Base-by-base conservation (phyloP, 2,113 vertebrate species). In the Oenanthe oenanthe region DNA sequence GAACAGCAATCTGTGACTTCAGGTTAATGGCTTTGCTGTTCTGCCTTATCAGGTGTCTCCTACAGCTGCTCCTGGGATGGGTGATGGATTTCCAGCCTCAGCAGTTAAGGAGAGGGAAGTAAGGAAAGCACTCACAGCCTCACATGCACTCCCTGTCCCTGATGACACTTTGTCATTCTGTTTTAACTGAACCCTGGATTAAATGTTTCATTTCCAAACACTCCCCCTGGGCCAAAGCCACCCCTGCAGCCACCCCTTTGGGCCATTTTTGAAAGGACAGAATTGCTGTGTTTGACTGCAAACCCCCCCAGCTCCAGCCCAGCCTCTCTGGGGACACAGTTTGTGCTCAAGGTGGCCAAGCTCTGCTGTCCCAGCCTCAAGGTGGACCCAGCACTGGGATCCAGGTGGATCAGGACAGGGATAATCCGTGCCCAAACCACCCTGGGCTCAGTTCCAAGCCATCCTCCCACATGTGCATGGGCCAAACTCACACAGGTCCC, bases 141-240 rank as follows among this genome's bases (percentile, higher is more conserved):
- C 19, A 42, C 19, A 4, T 1, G 5, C 26, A 34, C 13, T 32
- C 40, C 24, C 57, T 21, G 47, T 53, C 45, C 38, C 63, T 38
- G 26, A 42, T 28, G 32, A 45, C 36, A 17, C 38, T 26, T 10
- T 31, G 22, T 7, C 80, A 32, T 22, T 66, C 40, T 7, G 1
- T 22, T 50, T 66, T 32, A 26, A 34, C 4, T 15, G 16, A 77
- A 4, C 15, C 4, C 31, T 12, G 24, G 21, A 63, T 50, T 34
- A 13, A 66, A 48, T 1, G 13, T 54, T 58, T 71, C 0, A 0
- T 56, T 63, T 32, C 67, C 75, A 68, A 50, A 34, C 2, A 0
- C n/a, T 48, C 14, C 8, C 16, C 13, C 18, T n/a, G 28, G 29
- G 71, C 43, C n/a, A 45, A 45, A 83, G 25, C 36, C n/a, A 14